phyloP scores from a whole-genome alignment of 2,113 vertebrate species.

The Mus pahari region DNA sequence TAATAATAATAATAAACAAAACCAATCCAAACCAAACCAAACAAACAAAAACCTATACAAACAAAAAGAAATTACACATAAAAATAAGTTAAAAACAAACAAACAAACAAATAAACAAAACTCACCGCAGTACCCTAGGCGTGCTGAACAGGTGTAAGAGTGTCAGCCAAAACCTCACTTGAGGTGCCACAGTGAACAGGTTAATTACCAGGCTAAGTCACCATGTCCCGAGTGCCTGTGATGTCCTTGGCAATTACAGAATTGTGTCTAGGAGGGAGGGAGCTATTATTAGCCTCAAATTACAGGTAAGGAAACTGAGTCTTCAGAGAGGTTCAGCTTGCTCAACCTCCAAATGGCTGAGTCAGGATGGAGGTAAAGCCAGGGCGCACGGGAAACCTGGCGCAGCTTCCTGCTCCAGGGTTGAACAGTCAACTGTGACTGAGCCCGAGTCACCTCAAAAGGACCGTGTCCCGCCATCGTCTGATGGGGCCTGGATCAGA shows the following conservation, averaged over 20 bases:
- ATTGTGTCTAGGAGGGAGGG: slow-evolving; percentile 53
- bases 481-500: not conserved
- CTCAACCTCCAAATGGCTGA: slow-evolving; percentile 53
- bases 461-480: not conserved
- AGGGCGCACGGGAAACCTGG: not conserved
- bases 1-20: too few species aligned
- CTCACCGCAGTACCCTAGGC: not conserved
- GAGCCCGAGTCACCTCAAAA: slow-evolving; percentile 17
- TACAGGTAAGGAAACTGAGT: slow-evolving; percentile 74
- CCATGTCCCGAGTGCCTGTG: not conserved
- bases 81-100: not conserved
- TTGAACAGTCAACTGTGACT: slow-evolving; percentile 30
- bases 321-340: slow-evolving; percentile 60
- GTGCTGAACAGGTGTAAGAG: slow-evolving; percentile 13
- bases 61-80: not conserved
- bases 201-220: slow-evolving; percentile 67
- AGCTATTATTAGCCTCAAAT: slow-evolving; percentile 79
- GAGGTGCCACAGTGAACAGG: slow-evolving; percentile 27
- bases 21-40: too few species aligned
- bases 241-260: slow-evolving; percentile 62
- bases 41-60: too few species aligned
- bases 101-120: not conserved
- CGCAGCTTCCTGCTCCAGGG: slow-evolving; percentile 12
- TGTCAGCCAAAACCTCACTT: slow-evolving; percentile 31
- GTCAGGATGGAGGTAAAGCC: slow-evolving; percentile 54